Evolutionary conservation across 1,140 invertebrate genomes (phyloP).

Genomic region (Cepaea nemoralis): DNA sequence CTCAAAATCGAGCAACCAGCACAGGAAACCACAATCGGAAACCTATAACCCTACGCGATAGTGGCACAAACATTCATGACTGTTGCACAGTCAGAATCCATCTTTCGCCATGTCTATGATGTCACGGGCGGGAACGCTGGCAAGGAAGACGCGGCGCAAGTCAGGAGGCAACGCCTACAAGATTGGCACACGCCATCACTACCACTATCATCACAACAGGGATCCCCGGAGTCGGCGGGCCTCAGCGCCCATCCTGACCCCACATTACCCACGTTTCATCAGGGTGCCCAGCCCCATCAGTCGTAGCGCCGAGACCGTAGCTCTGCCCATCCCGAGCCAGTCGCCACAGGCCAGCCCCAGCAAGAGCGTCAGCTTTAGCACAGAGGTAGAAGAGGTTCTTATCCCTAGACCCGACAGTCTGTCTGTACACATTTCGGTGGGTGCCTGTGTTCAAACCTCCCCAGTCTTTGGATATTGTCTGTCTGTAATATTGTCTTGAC

Average conservation of each 20-base stretch:
- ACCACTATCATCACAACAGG: constrained; percentile 30
- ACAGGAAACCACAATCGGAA: too few species aligned
- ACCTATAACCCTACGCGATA: too few species aligned
- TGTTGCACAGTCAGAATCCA: too few species aligned
- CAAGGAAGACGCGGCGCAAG: constrained; percentile 41
- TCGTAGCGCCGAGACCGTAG: constrained; percentile 52
- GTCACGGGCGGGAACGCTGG: constrained; percentile 39
- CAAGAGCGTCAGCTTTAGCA: constrained; percentile 53
- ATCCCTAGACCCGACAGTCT: constrained; percentile 47
- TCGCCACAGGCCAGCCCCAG: constrained; percentile 41
- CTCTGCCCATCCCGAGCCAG: constrained; percentile 25
- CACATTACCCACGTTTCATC: constrained; percentile 32
- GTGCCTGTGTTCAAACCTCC: neutral
- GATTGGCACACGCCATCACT: constrained; percentile 29
- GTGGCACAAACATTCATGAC: too few species aligned
- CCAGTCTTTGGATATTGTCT: neutral
- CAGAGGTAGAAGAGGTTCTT: constrained; percentile 47
- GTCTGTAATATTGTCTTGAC: too few species aligned
- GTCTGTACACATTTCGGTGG: constrained; percentile 35
- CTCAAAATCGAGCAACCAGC: too few species aligned
- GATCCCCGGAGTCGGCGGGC: constrained; percentile 37
- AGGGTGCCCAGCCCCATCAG: constrained; percentile 44
- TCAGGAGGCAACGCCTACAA: constrained; percentile 43
- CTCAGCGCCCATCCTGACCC: constrained; percentile 49
- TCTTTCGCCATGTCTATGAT: constrained; percentile 41